These are phyloP conservation scores for Tachina grossa DNA, from an alignment of 2,888 invertebrate genomes.

Conservation along the genomic window DNA sequence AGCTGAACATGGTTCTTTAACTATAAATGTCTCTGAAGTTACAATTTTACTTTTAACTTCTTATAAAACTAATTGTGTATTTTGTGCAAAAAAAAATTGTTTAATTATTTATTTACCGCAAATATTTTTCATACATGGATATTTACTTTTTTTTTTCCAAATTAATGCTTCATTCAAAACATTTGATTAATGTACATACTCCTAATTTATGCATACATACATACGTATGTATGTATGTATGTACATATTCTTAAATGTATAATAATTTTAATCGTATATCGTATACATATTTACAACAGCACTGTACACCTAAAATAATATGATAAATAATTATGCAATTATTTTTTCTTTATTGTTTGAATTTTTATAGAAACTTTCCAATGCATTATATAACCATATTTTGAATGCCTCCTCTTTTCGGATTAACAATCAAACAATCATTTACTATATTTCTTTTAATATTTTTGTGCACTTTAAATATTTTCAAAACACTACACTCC, in stretches of 20 bases:
- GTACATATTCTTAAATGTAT: slow-evolving; percentile 2
- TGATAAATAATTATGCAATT: background rate
- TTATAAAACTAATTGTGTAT: slow-evolving; percentile 48
- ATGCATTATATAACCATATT: slow-evolving; percentile 9
- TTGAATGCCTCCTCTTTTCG: slow-evolving; percentile 52
- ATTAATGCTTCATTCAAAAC: slow-evolving; percentile 41
- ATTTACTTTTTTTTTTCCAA: slow-evolving; percentile 31
- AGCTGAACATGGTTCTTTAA: slow-evolving; percentile 58
- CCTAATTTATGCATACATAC: background rate
- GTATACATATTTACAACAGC: slow-evolving; percentile 28
- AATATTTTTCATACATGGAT: slow-evolving; percentile 1
- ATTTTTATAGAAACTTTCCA: slow-evolving; percentile 19
- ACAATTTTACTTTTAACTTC: slow-evolving; percentile 50
- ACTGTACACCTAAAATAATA: slow-evolving; percentile 52
- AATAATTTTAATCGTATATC: slow-evolving; percentile 4
- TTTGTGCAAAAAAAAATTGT: no score
- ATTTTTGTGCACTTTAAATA: slow-evolving; percentile 47
- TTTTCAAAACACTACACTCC: slow-evolving; percentile 42
- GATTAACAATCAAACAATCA: slow-evolving; percentile 32
- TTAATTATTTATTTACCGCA: slow-evolving; percentile 35
- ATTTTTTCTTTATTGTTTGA: slow-evolving; percentile 10
- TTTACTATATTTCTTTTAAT: slow-evolving; percentile 16
- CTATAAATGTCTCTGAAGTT: slow-evolving; percentile 55
- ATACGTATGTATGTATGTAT: slow-evolving; percentile 21
- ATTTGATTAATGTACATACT: slow-evolving; percentile 9